Evolutionary conservation across 2,888 invertebrate species (phyloP).

Genomic region (Frankliniella fusca): DNA sequence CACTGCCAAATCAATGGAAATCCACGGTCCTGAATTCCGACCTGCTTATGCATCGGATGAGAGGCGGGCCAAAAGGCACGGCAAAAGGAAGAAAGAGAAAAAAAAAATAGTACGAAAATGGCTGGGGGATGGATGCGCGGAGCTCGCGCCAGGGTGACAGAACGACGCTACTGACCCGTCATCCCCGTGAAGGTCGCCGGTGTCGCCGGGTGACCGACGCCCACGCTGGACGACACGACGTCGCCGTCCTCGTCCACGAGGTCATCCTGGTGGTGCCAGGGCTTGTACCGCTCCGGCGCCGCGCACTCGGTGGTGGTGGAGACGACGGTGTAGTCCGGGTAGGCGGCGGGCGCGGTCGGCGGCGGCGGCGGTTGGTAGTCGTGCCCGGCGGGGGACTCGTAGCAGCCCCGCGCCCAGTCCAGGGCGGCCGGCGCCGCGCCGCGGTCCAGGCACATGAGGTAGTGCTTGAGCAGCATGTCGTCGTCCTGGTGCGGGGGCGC

Average conservation of each 20-base stretch:
- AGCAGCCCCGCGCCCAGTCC: neutral
- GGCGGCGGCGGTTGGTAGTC: neutral
- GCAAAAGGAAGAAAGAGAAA: no score
- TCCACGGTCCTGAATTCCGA: no score
- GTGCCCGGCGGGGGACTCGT: neutral
- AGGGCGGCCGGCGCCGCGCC: neutral
- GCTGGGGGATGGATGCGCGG: neutral
- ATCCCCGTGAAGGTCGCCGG: neutral
- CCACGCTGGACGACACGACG: slow-evolving; percentile 11
- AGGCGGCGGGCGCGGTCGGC: neutral
- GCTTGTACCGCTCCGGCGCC: neutral
- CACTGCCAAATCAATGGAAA: no score
- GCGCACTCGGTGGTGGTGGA: neutral
- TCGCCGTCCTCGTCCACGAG: slow-evolving; percentile 13
- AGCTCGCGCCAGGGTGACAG: neutral
- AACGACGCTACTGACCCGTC: no score
- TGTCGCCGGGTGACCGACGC: neutral
- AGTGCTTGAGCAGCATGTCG: slow-evolving; percentile 18
- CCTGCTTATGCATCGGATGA: no score
- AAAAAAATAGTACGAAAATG: no score
- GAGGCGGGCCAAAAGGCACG: no score
- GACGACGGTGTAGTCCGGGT: neutral
- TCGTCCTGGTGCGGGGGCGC: neutral
- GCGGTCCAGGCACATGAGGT: slow-evolving; percentile 18
- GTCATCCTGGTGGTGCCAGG: slow-evolving; percentile 11